Evolutionary conservation across 2,113 vertebrate genomes (phyloP).

Genomic region (Sinocyclocheilus maitianheensis): DNA sequence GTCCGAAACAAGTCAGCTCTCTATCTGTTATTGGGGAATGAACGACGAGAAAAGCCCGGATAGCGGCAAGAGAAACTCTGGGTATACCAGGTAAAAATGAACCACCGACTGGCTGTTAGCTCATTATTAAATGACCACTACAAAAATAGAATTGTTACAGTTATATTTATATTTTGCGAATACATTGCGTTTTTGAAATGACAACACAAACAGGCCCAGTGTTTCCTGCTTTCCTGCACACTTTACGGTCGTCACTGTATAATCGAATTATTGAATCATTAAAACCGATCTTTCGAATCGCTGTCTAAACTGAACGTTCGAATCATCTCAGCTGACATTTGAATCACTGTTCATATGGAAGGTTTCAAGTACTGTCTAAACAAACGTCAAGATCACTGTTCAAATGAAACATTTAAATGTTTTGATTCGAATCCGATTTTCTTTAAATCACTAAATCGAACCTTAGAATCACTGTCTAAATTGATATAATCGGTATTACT

Average conservation of each 20-base stretch:
- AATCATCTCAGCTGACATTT: too few species aligned
- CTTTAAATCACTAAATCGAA: too few species aligned
- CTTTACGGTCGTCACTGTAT: not conserved
- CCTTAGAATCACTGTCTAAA: too few species aligned
- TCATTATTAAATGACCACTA: not conserved
- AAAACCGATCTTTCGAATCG: too few species aligned
- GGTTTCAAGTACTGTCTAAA: too few species aligned
- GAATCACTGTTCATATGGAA: too few species aligned
- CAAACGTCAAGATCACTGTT: too few species aligned
- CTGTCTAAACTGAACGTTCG: too few species aligned
- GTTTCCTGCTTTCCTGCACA: not conserved
- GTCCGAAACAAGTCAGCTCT: constrained; percentile 69
- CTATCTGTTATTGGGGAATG: constrained; percentile 78
- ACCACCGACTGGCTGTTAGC: not conserved
- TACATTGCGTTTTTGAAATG: not conserved
- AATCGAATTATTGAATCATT: too few species aligned
- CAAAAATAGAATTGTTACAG: not conserved
- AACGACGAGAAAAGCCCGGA: constrained; percentile 81
- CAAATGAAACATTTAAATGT: too few species aligned
- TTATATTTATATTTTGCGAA: not conserved
- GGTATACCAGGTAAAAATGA: constrained; percentile 76
- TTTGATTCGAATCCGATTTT: too few species aligned
- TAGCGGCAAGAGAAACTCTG: constrained; percentile 80
- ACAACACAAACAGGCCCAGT: not conserved
- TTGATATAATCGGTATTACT: too few species aligned